phyloP scores from a whole-genome alignment of 2,888 invertebrate species.

The Eilema griseolum region DNA sequence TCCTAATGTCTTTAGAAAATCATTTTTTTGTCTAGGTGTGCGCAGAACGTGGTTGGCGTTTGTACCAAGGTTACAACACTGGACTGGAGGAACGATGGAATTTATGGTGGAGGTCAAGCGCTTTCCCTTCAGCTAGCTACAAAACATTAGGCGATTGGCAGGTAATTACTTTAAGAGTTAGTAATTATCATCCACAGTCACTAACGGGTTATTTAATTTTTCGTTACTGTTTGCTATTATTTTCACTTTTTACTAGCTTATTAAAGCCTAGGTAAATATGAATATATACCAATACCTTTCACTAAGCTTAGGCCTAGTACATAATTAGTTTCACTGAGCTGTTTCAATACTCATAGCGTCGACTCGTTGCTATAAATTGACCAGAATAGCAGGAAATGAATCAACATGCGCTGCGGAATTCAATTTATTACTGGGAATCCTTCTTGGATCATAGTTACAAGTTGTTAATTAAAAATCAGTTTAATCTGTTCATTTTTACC shows the following conservation, averaged over 20 bases:
- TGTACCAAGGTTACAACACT: constrained; percentile 87
- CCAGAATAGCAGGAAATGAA: neutral
- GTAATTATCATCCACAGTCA: no score
- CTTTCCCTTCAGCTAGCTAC: constrained; percentile 90
- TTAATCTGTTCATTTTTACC: neutral
- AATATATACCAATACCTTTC: no score
- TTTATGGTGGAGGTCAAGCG: constrained; percentile 93
- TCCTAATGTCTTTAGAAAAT: no score
- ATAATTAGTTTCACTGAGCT: no score
- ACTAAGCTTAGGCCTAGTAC: no score
- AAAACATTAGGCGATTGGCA: constrained; percentile 91
- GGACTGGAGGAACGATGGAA: constrained; percentile 91
- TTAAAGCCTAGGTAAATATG: no score
- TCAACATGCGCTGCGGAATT: neutral
- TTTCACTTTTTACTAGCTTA: no score
- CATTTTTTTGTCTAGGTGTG: constrained; percentile 87
- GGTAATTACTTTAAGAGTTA: constrained; percentile 60
- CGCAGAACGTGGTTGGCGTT: constrained; percentile 93
- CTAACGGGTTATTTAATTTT: neutral
- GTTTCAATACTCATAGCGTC: no score
- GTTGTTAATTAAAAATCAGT: constrained; percentile 1
- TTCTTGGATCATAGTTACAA: neutral
- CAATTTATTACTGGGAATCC: neutral
- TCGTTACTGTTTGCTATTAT: no score
- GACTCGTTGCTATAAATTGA: no score